Base-by-base conservation (phyloP, 2,113 vertebrate genomes). In the Tragelaphus strepsiceros region DNA sequence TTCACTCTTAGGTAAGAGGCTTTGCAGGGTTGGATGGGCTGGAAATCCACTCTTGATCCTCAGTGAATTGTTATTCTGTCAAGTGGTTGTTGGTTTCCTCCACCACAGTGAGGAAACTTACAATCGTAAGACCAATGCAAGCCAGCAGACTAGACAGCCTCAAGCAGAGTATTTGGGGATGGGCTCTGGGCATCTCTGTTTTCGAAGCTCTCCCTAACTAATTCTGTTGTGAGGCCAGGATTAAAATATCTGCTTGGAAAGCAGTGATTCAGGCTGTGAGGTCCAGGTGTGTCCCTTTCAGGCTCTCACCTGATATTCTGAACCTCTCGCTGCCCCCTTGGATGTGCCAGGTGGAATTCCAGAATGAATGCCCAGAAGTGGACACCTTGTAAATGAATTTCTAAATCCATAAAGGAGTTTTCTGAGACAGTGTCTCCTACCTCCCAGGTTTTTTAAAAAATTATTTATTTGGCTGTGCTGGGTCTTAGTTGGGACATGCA, bases 1-100 rank as follows among this genome's bases (percentile, higher is more conserved):
- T 99, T 99, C 97, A 99, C 99, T 0, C 96, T 99, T 54, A 99
- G 99, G 99, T 99, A 98, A 98, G 99, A 28, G 4, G 59, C 39
- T 6, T 8, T 5, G 83, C 2, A 1, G 17, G 86, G 43, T 12
- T 1, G 6, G 67, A 4, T 11, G 32, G 64, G 2, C 0, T 3
- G 49, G 39, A 14, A 24, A 1, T 14, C 24, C 4, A 15, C 53
- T 39, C 16, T 22, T 6, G 7, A 49, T 14, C 0, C 0, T 4
- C 30, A 1, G 0, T 5, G 39, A 14, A 15, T 10, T 3, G 21
- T 12, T 15, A 16, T 6, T 16, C 17, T 4, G 2, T 24, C 22
- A 19, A 6, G 86, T 2, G 64, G 56, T 39, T 8, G 30, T 28
- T 26, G 67, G 67, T 74, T 74, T 74, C 35, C 21, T 74, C 39